phyloP scores from a whole-genome alignment of 2,888 invertebrate genomes.

The Catocala sponsa region DNA sequence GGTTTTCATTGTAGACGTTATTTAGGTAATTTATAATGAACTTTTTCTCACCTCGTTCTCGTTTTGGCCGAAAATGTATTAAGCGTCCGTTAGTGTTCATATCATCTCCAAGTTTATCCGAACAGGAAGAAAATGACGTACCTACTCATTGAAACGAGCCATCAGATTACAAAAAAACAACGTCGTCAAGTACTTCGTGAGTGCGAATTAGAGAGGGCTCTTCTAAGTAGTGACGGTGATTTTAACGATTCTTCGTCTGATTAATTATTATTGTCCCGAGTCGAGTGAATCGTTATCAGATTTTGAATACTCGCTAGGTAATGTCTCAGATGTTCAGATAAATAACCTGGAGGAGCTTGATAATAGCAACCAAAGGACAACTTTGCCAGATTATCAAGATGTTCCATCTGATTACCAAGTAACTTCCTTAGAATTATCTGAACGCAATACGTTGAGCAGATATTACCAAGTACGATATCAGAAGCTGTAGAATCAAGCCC shows the following conservation, averaged over 20 bases:
- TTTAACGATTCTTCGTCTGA: constrained; percentile 1
- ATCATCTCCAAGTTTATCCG: constrained; percentile 1
- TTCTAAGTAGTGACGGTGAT: neutral
- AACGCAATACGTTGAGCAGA: no score
- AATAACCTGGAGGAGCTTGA: no score
- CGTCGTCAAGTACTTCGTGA: neutral
- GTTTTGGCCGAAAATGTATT: neutral
- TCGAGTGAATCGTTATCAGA: no score
- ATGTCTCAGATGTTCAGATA: no score
- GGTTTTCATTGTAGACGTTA: neutral
- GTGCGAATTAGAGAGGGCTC: neutral
- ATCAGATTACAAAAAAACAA: neutral
- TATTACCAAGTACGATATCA: no score
- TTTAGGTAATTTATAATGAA: neutral
- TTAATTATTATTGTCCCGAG: neutral
- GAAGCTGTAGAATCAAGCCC: no score
- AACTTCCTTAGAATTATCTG: no score
- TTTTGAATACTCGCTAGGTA: no score
- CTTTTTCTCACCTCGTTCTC: no score
- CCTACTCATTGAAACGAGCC: neutral
- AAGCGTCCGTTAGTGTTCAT: neutral
- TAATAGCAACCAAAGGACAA: no score
- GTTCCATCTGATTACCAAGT: no score
- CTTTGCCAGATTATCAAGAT: no score
- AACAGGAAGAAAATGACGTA: constrained; percentile 1